These are phyloP conservation scores for Thrips palmi DNA, from an alignment of 1,140 invertebrate species.

Conservation along the genomic window DNA sequence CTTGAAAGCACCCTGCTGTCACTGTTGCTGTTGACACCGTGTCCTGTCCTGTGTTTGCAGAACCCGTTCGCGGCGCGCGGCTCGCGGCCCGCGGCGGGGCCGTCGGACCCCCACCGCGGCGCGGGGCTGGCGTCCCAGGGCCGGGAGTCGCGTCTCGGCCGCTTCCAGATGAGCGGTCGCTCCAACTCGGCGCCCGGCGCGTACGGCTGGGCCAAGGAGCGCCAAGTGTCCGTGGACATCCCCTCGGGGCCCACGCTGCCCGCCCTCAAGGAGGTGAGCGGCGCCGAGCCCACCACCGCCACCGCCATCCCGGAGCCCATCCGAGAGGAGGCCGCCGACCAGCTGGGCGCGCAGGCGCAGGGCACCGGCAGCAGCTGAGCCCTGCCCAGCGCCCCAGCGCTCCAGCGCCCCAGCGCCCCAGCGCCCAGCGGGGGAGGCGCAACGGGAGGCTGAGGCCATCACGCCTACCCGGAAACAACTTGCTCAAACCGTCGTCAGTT, in stretches of 20 bases:
- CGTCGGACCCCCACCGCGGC: constrained; percentile 17
- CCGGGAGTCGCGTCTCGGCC: constrained; percentile 16
- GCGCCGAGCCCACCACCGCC: background rate
- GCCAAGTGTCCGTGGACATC: constrained; percentile 9
- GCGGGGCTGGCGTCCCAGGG: background rate
- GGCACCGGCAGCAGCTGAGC: background rate
- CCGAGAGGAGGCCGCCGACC: too few relatives aligned
- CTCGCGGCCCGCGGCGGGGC: constrained; percentile 7
- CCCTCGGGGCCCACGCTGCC: background rate
- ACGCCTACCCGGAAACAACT: too few relatives aligned
- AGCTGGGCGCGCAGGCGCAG: too few relatives aligned
- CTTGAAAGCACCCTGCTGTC: background rate
- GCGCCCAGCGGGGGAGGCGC: too few relatives aligned
- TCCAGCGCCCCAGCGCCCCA: background rate
- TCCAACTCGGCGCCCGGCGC: constrained; percentile 27
- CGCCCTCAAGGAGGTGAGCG: background rate
- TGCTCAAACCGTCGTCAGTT: too few relatives aligned
- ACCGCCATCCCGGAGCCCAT: too few relatives aligned
- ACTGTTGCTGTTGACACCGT: background rate
- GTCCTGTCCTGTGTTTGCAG: constrained; percentile 4
- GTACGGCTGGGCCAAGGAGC: constrained; percentile 20
- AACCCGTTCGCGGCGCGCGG: constrained; percentile 14
- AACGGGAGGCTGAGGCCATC: too few relatives aligned
- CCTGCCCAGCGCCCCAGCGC: background rate
- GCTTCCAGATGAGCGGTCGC: constrained; percentile 21